These are phyloP conservation scores for Simalia tracyae DNA, from an alignment of 2,797 vertebrate genomes.

Conservation along the genomic window DNA sequence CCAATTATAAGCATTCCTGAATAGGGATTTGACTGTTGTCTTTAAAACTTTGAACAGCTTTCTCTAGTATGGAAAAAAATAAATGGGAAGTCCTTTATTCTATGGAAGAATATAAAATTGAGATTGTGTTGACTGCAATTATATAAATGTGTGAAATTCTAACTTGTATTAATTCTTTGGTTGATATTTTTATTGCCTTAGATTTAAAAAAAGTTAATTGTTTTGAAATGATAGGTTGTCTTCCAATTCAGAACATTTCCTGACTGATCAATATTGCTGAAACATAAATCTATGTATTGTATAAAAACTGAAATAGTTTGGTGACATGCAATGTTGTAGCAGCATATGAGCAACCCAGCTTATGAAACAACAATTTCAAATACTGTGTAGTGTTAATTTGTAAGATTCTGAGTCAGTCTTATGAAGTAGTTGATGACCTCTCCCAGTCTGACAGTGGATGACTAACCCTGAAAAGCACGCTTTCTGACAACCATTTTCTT, in stretches of 20 bases:
- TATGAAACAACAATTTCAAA: neutral
- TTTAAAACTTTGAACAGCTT: neutral
- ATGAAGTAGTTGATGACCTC: neutral
- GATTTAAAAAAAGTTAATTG: neutral
- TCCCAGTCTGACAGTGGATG: neutral
- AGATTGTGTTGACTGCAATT: neutral
- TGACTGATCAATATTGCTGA: neutral
- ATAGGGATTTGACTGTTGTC: neutral
- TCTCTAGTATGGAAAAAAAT: too few relatives aligned
- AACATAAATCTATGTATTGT: neutral
- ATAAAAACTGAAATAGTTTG: neutral
- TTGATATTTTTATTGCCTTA: neutral
- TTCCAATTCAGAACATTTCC: neutral
- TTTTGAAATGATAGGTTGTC: neutral
- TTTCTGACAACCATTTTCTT: conserved; percentile 17
- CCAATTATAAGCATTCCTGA: neutral
- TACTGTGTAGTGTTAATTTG: neutral
- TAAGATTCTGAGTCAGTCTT: neutral
- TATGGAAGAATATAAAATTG: neutral
- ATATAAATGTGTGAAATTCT: neutral
- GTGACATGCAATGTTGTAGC: neutral
- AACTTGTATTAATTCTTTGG: neutral
- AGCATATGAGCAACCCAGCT: neutral
- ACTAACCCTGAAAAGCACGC: neutral
- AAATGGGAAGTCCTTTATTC: neutral